Base-by-base conservation (phyloP, 2,888 invertebrate species). In the Ischnus inquisitorius region DNA sequence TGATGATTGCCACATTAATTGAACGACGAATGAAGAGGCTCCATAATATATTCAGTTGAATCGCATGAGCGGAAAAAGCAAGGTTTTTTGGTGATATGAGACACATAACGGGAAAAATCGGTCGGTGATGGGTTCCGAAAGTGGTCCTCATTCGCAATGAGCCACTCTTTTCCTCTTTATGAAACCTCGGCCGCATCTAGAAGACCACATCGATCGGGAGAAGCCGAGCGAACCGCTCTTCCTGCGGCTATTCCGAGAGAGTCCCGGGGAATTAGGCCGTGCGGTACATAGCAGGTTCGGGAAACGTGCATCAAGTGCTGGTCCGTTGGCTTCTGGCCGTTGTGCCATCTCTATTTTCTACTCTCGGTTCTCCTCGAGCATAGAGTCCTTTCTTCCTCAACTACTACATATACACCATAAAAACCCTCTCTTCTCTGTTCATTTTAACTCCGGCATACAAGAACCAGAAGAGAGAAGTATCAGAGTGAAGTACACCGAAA, bases 121-220 rank as follows among this genome's bases (percentile, higher is more conserved):
- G 25, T 22, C 16, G 16, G 43, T 39, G 43, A 72, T 60, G 25
- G 43, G 25, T 60, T 16, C 16, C 16, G 41, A 72, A 71, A 60
- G 60, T 72, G 57, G 57, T 57, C 28, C 41, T 41, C 57, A 34
- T 34, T 34, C 34, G 34, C 34, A 41, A 71, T n/a, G n/a, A 14
- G 62, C 28, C 12, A 48, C 62, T 74, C 62, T 72, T 72, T 57
- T 41, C 34, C 34, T 34, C 60, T 74, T 19, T 54, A 39, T 54
- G 51, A n/a, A 65, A 72, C 43, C 65, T 25, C 34, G 34, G 28
- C 57, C 41, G 60, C 67, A 34, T 39, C 34, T 60, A 43, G 34
- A 34, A 8, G 25, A 46, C 10, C 48, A 25, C 64, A 79, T 65
- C 69, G 83, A 79, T 83, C 79, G 82, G 57, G 78, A 74, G 67